phyloP scores from a whole-genome alignment of 2,797 vertebrate genomes.

The Manis javanica region DNA sequence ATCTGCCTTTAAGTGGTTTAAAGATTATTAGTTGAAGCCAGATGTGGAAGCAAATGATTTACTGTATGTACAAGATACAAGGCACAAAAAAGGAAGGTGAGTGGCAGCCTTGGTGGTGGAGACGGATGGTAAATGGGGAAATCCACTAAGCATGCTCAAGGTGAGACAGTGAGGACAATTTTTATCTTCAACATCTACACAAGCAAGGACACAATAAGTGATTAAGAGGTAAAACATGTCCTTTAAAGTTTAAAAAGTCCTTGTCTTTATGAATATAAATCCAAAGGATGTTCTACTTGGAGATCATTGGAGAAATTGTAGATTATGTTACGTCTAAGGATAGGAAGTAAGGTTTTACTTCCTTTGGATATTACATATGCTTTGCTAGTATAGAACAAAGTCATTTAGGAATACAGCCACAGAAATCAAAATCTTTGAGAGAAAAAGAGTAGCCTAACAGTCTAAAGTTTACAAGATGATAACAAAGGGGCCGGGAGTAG shows the following conservation, averaged over 20 bases:
- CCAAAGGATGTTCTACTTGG: background rate
- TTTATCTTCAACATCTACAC: background rate
- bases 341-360: conserved; percentile 4
- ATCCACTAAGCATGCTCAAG: background rate
- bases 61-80: background rate
- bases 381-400: conserved; percentile 1
- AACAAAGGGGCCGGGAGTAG: background rate
- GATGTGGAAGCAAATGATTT: background rate
- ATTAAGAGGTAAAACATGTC: background rate
- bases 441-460: background rate
- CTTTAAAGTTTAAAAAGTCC: conserved; percentile 22
- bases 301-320: background rate
- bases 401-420: background rate
- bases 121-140: background rate
- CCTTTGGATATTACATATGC: background rate
- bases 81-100: background rate
- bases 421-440: conserved; percentile 23
- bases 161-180: background rate
- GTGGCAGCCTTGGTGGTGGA: background rate
- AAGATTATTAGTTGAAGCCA: background rate
- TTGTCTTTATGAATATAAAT: conserved; percentile 19
- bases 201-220: background rate
- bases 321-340: conserved; percentile 48
- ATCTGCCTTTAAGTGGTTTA: background rate
- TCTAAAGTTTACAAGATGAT: background rate